Evolutionary conservation across 2,797 vertebrate genomes (phyloP), one percentile per base, ranked within the genome.

Genomic region (Gymnothorax reevesii): DNA sequence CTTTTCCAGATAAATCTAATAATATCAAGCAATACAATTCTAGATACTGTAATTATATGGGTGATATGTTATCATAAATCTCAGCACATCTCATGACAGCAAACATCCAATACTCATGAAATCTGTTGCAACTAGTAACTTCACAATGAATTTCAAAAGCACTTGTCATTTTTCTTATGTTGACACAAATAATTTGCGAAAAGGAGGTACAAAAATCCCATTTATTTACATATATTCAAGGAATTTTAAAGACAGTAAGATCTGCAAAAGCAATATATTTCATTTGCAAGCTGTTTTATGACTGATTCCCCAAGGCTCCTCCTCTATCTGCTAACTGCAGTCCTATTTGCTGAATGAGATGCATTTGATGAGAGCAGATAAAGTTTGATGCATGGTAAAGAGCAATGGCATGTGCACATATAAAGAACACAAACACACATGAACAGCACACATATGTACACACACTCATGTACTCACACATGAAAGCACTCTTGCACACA

Each of bases 161-260:
- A 66, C n/a, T 66, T 5, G 22, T 66, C n/a, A 42, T 57, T 77
- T 75, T 33, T 77, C 8, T 77, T 60, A 79, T 54, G 57, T 20
- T 54, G 22, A 85, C 54, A 66, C 42, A 85, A 94, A 92, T 88
- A 91, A 94, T 71, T 0, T 9, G 88, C 94, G 91, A 93, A 92
- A 85, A 92, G 87, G 89, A 90, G 92, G 93, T 95, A 92, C 91
- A 94, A 95, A 69, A 94, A 66, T 94, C 89, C 94, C 93, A 95
- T 96, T 96, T 96, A 96, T 95, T 95, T 94, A 94, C 95, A 96
- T 93, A 94, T 95, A 94, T 95, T 96, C 93, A 95, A 96, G 95
- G 95, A 91, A 95, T 96, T 89, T 92, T 95, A 96, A 96, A 95
- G 91, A 93, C 87, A 91, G 94, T 94, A 93, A 93, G 93, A 95